Base-by-base conservation (phyloP, 1,140 invertebrate genomes). In the Semibalanus balanoides region DNA sequence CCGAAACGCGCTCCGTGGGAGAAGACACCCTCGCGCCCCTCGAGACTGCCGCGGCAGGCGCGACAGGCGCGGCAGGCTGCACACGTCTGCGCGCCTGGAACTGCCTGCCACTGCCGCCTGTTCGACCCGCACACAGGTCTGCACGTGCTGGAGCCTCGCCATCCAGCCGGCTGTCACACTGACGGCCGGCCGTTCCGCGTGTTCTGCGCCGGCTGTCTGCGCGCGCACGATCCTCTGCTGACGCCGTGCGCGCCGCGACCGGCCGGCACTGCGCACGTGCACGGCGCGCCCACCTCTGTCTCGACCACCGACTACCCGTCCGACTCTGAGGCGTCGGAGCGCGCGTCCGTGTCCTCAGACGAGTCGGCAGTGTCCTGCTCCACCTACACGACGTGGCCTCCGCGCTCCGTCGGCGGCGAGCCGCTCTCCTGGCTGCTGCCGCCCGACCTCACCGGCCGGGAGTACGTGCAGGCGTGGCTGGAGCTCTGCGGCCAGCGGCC, bases 221-320 rank as follows among this genome's bases (percentile, higher is more conserved):
- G 78, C 40, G 76, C 78, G 11, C 78, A 79, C 31, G 78, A 79
- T 74, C 78, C 78, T 0, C 76, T 79, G 27, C 76, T 79, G n/a
- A 79, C 78, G 5, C 71, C 72, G 30, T 79, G 78, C 70, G 75
- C 30, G 27, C 43, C 40, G 74, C 72, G n/a, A 30, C 77, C 51
- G 64, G 43, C 30, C 77, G 40, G 0, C n/a, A 74, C 19, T 74
- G 76, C 35, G 74, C 51, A 64, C 51, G 22, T 64, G 22, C 51
- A 64, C 51, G 11, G 51, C 51, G 51, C 51, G 51, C 51, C 51
- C 51, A 25, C 51, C 51, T 64, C 51, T 3, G 76, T 76, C n/a
- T 79, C 78, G 0, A 79, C 77, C 71, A 79, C 78, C 31, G 78
- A 76, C n/a, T 79, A 79, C 28, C 77, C 77, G 30, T 79, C 78